Conservation (phyloP, 1,140 invertebrate genomes). For the Anagrus nilaparvatae region DNA sequence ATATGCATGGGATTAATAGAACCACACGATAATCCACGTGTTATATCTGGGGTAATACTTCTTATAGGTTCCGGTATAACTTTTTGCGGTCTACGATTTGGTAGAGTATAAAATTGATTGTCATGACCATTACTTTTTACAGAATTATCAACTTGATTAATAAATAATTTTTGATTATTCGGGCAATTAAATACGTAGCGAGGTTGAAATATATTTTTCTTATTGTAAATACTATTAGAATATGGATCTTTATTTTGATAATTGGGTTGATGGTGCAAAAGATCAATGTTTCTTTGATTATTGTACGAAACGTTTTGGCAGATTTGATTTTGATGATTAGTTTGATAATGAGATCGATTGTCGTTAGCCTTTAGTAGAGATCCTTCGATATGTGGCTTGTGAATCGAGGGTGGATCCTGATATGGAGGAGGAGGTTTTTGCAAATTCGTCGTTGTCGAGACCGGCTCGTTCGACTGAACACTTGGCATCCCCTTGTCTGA, state of each 20-base stretch:
- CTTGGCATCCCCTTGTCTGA: conserved; percentile 34
- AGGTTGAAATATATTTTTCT: conserved; percentile 15
- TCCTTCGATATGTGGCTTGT: conserved; percentile 12
- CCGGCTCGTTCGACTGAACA: conserved; percentile 14
- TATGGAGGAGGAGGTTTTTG: conserved; percentile 29
- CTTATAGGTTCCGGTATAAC: conserved; percentile 33
- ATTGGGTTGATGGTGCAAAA: not conserved
- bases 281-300: conserved; percentile 8
- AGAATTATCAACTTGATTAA: conserved; percentile 5
- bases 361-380: not conserved
- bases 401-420: conserved; percentile 21
- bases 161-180: conserved; percentile 12
- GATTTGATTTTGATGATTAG: conserved; percentile 13
- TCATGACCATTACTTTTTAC: conserved; percentile 20
- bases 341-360: conserved; percentile 4
- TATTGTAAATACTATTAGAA: not conserved
- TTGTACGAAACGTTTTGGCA: conserved; percentile 7
- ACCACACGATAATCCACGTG: conserved; percentile 35
- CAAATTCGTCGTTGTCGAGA: conserved; percentile 10
- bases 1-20: conserved; percentile 31
- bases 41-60: conserved; percentile 49
- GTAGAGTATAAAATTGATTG: conserved; percentile 33
- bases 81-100: conserved; percentile 30
- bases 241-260: conserved; percentile 4
- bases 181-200: conserved; percentile 6